Evolutionary conservation across 2,888 invertebrate genomes (phyloP).

Genomic region (Eupithecia exiguata): DNA sequence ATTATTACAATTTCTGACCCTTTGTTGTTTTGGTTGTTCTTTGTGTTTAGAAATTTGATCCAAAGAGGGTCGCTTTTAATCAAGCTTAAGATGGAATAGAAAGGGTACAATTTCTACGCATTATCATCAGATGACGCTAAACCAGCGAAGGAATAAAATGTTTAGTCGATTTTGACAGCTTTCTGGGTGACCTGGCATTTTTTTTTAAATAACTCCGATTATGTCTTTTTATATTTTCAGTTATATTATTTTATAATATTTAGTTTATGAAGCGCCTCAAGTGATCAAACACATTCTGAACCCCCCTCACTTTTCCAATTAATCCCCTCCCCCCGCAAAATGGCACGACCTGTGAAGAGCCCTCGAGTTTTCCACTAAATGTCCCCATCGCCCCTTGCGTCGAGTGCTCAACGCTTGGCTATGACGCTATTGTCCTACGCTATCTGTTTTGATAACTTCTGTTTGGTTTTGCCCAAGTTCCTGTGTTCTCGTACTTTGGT

Average conservation of each 20-base stretch:
- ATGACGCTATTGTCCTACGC: slow-evolving; percentile 22
- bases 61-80: background rate
- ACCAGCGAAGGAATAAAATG: background rate
- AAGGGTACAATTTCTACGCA: background rate
- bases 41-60: slow-evolving; percentile 29
- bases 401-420: slow-evolving; percentile 25
- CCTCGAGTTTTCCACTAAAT: slow-evolving; percentile 34
- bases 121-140: background rate
- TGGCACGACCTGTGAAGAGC: slow-evolving; percentile 27
- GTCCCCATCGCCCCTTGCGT: slow-evolving; percentile 25
- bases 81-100: background rate
- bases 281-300: slow-evolving; percentile 5
- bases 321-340: slow-evolving; percentile 28
- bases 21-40: slow-evolving; percentile 49
- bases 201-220: too few species aligned
- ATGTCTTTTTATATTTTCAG: too few species aligned
- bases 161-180: background rate
- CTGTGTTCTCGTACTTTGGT: background rate
- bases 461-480: slow-evolving; percentile 15
- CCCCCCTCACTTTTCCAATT: slow-evolving; percentile 28
- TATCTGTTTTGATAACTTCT: slow-evolving; percentile 20
- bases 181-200: background rate
- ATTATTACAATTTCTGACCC: slow-evolving; percentile 61
- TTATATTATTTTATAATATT: too few species aligned
- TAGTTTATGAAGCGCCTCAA: background rate